Percentiles rank a stretch among this genome's conserved stretches.
Evolutionary conservation across 2,113 vertebrate species (phyloP).

Genomic region (Datnioides undecimradiatus): DNA sequence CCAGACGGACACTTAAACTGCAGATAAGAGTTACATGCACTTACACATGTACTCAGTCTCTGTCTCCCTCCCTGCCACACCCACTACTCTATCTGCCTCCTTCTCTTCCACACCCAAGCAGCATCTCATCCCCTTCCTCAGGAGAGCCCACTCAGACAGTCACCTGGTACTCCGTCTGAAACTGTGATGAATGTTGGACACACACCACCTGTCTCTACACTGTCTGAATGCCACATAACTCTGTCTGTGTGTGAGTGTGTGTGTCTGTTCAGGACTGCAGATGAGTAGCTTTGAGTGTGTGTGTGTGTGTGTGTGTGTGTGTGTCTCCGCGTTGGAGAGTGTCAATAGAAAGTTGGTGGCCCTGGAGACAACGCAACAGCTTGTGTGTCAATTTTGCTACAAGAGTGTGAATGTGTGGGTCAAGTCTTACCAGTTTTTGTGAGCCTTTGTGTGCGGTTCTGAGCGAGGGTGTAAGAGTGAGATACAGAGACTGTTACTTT

Average conservation of each 20-base stretch:
- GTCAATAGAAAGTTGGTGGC: conserved; percentile 28
- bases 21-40: conserved; percentile 60
- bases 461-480: not conserved
- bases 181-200: conserved; percentile 49
- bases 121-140: conserved; percentile 37
- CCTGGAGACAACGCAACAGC: conserved; percentile 28
- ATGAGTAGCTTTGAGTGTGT: conserved; percentile 24
- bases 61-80: conserved; percentile 33
- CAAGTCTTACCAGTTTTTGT: conserved; percentile 1
- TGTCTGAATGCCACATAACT: conserved; percentile 22
- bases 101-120: conserved; percentile 12
- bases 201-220: conserved; percentile 50
- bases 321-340: not conserved
- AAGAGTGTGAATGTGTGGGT: conserved; percentile 18
- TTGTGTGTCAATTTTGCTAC: conserved; percentile 37
- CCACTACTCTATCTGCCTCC: conserved; percentile 27
- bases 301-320: not conserved
- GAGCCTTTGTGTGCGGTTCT: not conserved
- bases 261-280: conserved; percentile 6
- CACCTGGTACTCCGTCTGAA: conserved; percentile 55
- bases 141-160: conserved; percentile 61
- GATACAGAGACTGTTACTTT: not conserved
- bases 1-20: conserved; percentile 64
- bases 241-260: not conserved
- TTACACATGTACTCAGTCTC: conserved; percentile 53